Evolutionary conservation across 1,140 invertebrate species (phyloP), one percentile per base, ranked within the genome.

Genomic region (Eriosoma lanigerum): DNA sequence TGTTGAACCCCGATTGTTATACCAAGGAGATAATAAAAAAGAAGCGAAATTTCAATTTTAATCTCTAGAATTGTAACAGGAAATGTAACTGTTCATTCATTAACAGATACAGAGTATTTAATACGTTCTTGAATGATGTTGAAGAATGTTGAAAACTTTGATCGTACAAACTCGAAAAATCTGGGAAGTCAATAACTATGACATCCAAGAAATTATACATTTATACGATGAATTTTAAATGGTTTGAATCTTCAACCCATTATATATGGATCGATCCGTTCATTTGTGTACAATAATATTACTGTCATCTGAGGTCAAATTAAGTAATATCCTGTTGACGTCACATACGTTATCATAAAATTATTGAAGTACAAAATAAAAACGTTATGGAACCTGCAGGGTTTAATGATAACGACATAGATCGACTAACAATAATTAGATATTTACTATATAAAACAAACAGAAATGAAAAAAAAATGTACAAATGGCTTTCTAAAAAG

Each of bases 401-500:
- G 15, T 5, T 32, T 10, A 66, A 44, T 44, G 62, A 66, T 21
- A 44, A 66, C 9, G n/a, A 44, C 38, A 44, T 19, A 66, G 62
- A 13, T 66, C 19, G n/a, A 66, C 44, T 10, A 72, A 52, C 68
- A 9, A 50, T 19, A 46, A 50, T 73, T 54, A 73, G n/a, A 32
- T 32, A 32, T 52, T 73, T 73, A 54, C 72, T 75, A 75, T 75
- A 38, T 4, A 38, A 38, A 38, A 38, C 3, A 38, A 38, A 38
- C 3, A 38, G 8, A 38, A 29, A 60, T 15, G 1, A 56, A 15
- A 60, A 24, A 26, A 60, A 17, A 29, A 73, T 73, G 19, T 54
- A 73, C 72, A 56, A 75, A 56, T 75, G 52, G 26, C 72, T 56
- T 54, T 54, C 72, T 54, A 75, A 56, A 73, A 75, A 56, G 72